Base-by-base conservation (phyloP, 2,113 vertebrate genomes). In the Zosterops hypoxanthus region DNA sequence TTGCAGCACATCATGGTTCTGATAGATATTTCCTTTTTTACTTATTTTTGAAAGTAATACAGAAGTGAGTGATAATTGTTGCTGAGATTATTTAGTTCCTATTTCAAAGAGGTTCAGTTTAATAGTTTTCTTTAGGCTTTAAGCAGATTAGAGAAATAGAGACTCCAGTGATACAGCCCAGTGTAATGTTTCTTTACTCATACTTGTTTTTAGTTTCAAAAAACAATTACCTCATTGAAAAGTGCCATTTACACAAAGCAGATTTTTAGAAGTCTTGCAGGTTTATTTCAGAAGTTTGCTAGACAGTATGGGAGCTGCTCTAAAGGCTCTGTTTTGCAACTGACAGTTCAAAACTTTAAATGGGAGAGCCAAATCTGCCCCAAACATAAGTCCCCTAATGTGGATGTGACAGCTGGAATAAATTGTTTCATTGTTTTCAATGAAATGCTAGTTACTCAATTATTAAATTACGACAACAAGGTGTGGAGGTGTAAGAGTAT, bases 241-340 rank as follows among this genome's bases (percentile, higher is more conserved):
- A 68, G 19, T 83, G n/a, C 3, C 3, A 4, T 91, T 88, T 78
- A 76, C 13, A 17, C 22, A 82, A 92, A 94, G 22, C 4, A 52
- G 61, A 61, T 68, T 89, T 86, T 85, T 60, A 31, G 77, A n/a
- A 80, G 52, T 17, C 23, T 55, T 82, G 21, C 10, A 86, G 17
- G 6, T 88, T 86, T 76, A 83, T 78, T 92, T 82, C 64, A 70
- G 25, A 94, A 84, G 8, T 92, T 93, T 77, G 8, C n/a, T 90
- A 85, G 64, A 47, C 36, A 15, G 39, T 28, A 14, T n/a, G 22
- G 26, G 24, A 29, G 33, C 47, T 65, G 34, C 49, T 86, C 12
- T 60, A 55, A 86, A 88, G 92, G 14, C 17, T 91, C 39, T 63
- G 9, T 70, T 94, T 79, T 76, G 42, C 53, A 79, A 64, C 16